These are phyloP conservation scores for Lasioglossum leucozonium DNA, from an alignment of 2,888 invertebrate species.

Conservation along the genomic window DNA sequence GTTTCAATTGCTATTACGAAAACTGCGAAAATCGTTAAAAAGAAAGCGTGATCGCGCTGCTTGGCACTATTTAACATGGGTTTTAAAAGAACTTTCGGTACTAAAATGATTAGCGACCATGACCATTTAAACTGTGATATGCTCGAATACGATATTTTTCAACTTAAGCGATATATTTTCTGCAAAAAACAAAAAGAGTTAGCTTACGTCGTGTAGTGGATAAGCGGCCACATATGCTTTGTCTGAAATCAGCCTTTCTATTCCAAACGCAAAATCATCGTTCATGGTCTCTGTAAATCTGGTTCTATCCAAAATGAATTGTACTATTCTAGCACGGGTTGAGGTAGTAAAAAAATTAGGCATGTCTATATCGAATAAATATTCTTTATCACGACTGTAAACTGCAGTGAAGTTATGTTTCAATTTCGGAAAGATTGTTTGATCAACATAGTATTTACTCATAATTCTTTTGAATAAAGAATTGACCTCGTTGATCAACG, in stretches of 20 bases:
- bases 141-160: neutral
- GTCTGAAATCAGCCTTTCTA: slow-evolving; percentile 90
- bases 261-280: slow-evolving; percentile 93
- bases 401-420: slow-evolving; percentile 94
- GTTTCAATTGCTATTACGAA: too few species aligned
- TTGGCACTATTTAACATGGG: too few species aligned
- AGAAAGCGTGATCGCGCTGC: too few species aligned
- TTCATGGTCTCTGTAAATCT: slow-evolving; percentile 88
- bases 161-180: neutral
- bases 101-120: neutral
- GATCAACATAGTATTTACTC: slow-evolving; percentile 89
- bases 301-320: slow-evolving; percentile 96
- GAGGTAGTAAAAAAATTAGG: slow-evolving; percentile 95
- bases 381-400: slow-evolving; percentile 96
- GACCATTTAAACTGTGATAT: neutral
- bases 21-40: too few species aligned
- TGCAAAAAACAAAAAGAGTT: neutral
- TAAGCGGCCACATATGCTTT: slow-evolving; percentile 92
- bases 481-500: slow-evolving; percentile 85
- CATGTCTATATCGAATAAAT: slow-evolving; percentile 94
- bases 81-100: too few species aligned
- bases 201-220: slow-evolving; percentile 94
- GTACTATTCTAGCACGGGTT: slow-evolving; percentile 94
- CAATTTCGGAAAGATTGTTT: slow-evolving; percentile 90
- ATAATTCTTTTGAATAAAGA: slow-evolving; percentile 87